A percentile compares a stretch with the other conserved stretches of the same genome.
Conservation (phyloP, 2,888 invertebrate species). For the Melipona beecheii region DNA sequence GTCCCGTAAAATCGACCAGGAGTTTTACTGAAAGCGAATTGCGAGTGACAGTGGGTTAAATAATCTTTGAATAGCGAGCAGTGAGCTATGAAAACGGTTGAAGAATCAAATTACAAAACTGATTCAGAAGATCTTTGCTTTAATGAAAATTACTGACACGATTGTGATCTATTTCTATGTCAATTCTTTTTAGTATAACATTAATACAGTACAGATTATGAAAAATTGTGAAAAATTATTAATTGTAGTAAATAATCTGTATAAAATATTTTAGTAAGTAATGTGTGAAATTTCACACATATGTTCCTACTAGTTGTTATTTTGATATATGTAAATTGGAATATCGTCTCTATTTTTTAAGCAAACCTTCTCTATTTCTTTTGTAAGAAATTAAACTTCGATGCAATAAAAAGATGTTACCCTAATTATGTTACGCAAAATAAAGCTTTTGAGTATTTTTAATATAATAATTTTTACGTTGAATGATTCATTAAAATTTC, state of each 20-base stretch:
- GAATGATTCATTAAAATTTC: neutral
- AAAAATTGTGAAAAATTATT: too few relatives aligned
- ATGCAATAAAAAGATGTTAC: too few relatives aligned
- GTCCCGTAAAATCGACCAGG: conserved; percentile 6
- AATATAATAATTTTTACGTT: neutral
- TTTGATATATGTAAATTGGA: too few relatives aligned
- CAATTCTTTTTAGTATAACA: neutral
- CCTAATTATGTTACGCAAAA: neutral
- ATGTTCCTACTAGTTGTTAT: too few relatives aligned
- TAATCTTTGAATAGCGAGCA: neutral
- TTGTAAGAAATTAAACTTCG: too few relatives aligned
- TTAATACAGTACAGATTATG: too few relatives aligned
- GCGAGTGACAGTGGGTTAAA: neutral
- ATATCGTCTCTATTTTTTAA: too few relatives aligned
- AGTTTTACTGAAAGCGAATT: conserved; percentile 15
- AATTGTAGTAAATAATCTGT: too few relatives aligned
- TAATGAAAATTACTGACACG: neutral
- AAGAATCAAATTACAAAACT: neutral
- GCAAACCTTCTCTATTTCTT: too few relatives aligned
- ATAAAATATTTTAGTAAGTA: too few relatives aligned
- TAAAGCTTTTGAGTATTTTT: neutral
- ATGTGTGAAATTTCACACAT: too few relatives aligned
- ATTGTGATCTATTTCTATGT: neutral
- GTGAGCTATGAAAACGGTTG: conserved; percentile 5
- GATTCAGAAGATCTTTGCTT: neutral